Evolutionary conservation across 2,113 vertebrate genomes (phyloP).

Genomic region (Cisticola juncidis): DNA sequence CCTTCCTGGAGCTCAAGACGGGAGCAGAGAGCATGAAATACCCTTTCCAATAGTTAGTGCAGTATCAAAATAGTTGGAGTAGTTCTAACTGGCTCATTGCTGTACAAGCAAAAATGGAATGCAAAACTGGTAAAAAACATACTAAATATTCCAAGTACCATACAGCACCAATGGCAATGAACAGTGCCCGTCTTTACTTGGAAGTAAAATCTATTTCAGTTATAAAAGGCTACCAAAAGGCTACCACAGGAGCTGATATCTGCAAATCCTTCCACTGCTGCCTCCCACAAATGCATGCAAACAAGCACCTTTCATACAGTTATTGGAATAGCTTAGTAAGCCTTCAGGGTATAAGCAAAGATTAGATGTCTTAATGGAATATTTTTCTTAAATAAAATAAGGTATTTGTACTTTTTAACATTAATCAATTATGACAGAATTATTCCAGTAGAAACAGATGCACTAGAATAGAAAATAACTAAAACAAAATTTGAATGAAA

Average conservation of each 20-base stretch:
- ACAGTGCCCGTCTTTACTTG: background rate
- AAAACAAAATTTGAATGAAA: background rate
- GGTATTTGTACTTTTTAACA: background rate
- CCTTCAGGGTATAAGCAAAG: background rate
- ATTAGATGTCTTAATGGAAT: background rate
- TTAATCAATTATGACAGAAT: background rate
- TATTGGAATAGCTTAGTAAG: background rate
- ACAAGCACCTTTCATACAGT: background rate
- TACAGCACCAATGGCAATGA: background rate
- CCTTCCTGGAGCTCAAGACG: background rate
- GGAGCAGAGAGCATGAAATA: background rate
- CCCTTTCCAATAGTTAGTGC: background rate
- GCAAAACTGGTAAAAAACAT: background rate
- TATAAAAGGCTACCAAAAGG: background rate
- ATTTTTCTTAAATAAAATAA: background rate
- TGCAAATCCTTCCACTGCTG: background rate
- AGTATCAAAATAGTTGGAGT: background rate
- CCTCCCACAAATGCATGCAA: background rate
- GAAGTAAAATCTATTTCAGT: background rate
- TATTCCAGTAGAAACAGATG: background rate
- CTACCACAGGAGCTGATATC: background rate
- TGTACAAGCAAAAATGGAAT: background rate
- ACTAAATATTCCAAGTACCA: background rate
- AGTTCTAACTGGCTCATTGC: background rate
- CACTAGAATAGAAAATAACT: background rate